Evolutionary conservation across 2,888 invertebrate species (phyloP).

Genomic region (Cataglyphis altisquamis): DNA sequence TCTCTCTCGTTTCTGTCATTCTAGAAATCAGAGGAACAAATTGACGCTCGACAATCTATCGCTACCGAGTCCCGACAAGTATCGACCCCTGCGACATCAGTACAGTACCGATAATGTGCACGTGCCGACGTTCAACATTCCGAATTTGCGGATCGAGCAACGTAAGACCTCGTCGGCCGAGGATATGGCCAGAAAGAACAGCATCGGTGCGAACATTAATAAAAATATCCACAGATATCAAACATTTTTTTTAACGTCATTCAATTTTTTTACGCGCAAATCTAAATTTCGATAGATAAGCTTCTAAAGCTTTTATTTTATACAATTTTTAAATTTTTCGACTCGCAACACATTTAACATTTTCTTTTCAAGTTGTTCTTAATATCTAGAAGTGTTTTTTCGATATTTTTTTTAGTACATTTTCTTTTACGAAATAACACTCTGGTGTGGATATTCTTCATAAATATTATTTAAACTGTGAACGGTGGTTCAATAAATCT

Average conservation of each 20-base stretch:
- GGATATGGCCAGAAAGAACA: slow-evolving; percentile 96
- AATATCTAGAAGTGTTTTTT: not conserved
- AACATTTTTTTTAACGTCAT: not conserved
- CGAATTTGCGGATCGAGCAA: slow-evolving; percentile 94
- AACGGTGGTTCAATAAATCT: slow-evolving; percentile 8
- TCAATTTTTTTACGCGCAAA: not conserved
- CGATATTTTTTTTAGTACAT: not conserved
- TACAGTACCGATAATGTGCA: slow-evolving; percentile 95
- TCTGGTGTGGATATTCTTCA: not conserved
- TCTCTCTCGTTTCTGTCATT: not conserved
- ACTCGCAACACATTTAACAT: not conserved
- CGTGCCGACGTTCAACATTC: slow-evolving; percentile 94
- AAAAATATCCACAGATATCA: not conserved
- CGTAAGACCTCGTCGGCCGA: slow-evolving; percentile 96
- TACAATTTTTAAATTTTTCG: not conserved
- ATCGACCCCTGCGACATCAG: slow-evolving; percentile 92
- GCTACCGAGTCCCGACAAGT: slow-evolving; percentile 92
- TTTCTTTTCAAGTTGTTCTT: not conserved
- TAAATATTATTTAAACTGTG: slow-evolving; percentile 15
- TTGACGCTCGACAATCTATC: slow-evolving; percentile 94
- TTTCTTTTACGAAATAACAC: not conserved
- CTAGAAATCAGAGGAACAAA: slow-evolving; percentile 93
- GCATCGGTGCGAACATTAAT: slow-evolving; percentile 88
- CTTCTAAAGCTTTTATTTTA: not conserved
- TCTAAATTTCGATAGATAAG: not conserved